These are phyloP conservation scores for Lateolabrax maculatus DNA, from an alignment of 2,797 vertebrate genomes.

Conservation along the genomic window DNA sequence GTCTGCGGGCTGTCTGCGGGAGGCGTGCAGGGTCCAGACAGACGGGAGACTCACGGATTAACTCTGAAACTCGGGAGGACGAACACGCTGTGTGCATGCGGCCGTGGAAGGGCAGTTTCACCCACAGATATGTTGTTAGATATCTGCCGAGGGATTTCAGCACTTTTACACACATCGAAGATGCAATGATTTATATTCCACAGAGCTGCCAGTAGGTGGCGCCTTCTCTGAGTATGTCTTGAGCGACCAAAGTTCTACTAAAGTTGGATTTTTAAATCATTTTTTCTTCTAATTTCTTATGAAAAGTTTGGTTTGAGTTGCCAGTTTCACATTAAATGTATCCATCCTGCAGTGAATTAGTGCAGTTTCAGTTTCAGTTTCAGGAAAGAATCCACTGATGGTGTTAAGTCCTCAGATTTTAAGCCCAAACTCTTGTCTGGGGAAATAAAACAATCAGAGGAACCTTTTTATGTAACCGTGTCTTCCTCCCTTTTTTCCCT, in stretches of 20 bases:
- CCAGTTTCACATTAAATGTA: not conserved
- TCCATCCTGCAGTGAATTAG: not conserved
- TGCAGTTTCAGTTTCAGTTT: conserved; percentile 7
- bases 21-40: conserved; percentile 61
- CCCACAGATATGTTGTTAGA: not conserved
- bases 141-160: not conserved
- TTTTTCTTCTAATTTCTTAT: not conserved
- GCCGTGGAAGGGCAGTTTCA: not conserved
- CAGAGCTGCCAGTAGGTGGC: conserved; percentile 65
- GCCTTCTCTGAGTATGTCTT: conserved; percentile 5
- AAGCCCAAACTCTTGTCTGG: not conserved
- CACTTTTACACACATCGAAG: not conserved
- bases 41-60: conserved; percentile 59
- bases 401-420: not conserved
- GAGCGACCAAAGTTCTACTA: not conserved
- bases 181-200: not conserved
- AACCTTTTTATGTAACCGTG: conserved; percentile 21
- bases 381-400: not conserved
- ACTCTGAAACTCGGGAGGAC: not conserved
- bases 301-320: not conserved
- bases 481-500: conserved; percentile 3
- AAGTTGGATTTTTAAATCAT: not conserved
- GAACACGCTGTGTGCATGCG: conserved; percentile 6
- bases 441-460: not conserved
- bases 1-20: conserved; percentile 67